phyloP scores from a whole-genome alignment of 2,113 vertebrate genomes.

The Gambusia holbrooki region DNA sequence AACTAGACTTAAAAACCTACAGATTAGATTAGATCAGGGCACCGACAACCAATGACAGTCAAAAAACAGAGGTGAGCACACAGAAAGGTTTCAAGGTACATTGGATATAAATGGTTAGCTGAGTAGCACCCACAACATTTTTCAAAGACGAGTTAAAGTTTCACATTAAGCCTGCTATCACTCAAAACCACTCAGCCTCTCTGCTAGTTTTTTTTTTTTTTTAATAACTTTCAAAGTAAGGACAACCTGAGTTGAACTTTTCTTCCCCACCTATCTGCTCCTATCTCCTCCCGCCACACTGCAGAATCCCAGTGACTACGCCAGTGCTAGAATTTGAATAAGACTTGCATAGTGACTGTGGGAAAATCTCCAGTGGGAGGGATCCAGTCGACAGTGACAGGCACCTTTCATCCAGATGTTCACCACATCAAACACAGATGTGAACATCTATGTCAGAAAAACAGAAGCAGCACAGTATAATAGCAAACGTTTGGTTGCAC shows the following conservation, averaged over 20 bases:
- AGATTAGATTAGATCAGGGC: not conserved
- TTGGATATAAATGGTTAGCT: constrained; percentile 28
- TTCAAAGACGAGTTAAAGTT: constrained; percentile 36
- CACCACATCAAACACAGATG: constrained; percentile 28
- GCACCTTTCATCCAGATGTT: constrained; percentile 22
- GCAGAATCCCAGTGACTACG: constrained; percentile 26
- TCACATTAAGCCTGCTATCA: constrained; percentile 50
- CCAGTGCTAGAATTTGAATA: constrained; percentile 24
- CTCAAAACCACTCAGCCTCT: constrained; percentile 41
- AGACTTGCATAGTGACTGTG: constrained; percentile 16
- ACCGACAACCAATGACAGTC: not conserved
- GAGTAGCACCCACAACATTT: constrained; percentile 22
- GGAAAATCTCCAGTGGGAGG: constrained; percentile 22
- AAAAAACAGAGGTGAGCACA: constrained; percentile 1
- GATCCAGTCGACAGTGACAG: not conserved
- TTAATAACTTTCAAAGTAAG: constrained; percentile 25
- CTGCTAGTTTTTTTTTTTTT: constrained; percentile 16
- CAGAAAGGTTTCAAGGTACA: not conserved
- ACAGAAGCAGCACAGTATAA: not conserved
- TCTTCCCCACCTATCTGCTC: not conserved
- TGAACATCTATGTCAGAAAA: constrained; percentile 20
- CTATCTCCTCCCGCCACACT: constrained; percentile 18
- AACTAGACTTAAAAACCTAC: not conserved
- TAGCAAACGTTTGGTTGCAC: constrained; percentile 24
- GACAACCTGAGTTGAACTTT: constrained; percentile 48